A percentile compares a stretch with the other conserved stretches of the same genome.
Evolutionary conservation across 2,888 invertebrate species (phyloP).

Genomic region (Euplagia quadripunctaria): DNA sequence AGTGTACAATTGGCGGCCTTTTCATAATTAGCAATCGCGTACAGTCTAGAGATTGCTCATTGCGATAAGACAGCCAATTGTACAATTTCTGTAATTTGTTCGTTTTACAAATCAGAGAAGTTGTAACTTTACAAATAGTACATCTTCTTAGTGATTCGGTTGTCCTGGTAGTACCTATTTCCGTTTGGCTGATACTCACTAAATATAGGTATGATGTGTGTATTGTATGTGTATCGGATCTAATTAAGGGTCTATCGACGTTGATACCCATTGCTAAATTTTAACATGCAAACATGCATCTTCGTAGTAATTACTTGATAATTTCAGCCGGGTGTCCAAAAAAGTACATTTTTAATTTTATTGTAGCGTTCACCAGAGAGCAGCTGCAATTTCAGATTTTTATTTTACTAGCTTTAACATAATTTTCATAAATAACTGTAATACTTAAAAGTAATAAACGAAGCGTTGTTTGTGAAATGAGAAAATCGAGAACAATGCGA

Average conservation of each 20-base stretch:
- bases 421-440: conserved; percentile 7
- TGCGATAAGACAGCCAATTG: not conserved
- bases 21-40: conserved; percentile 6
- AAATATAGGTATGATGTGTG: too few species aligned
- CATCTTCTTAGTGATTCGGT: not conserved
- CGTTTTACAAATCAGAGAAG: not conserved
- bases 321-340: not conserved
- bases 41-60: not conserved
- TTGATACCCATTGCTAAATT: not conserved
- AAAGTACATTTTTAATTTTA: conserved; percentile 2
- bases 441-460: conserved; percentile 25
- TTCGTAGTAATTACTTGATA: not conserved
- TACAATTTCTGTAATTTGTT: not conserved
- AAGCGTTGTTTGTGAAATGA: conserved; percentile 5
- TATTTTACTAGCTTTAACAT: conserved; percentile 13
- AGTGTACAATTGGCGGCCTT: not conserved
- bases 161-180: not conserved
- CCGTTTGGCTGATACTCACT: not conserved
- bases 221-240: not conserved
- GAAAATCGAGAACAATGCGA: conserved; percentile 13
- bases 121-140: not conserved
- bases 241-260: not conserved
- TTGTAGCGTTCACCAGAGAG: not conserved
- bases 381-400: conserved; percentile 6
- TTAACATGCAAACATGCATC: not conserved